These are phyloP conservation scores for Strongylocentrotus purpuratus DNA, from an alignment of 35 echinoderm and acorn worm genomes.

Conservation along the genomic window DNA sequence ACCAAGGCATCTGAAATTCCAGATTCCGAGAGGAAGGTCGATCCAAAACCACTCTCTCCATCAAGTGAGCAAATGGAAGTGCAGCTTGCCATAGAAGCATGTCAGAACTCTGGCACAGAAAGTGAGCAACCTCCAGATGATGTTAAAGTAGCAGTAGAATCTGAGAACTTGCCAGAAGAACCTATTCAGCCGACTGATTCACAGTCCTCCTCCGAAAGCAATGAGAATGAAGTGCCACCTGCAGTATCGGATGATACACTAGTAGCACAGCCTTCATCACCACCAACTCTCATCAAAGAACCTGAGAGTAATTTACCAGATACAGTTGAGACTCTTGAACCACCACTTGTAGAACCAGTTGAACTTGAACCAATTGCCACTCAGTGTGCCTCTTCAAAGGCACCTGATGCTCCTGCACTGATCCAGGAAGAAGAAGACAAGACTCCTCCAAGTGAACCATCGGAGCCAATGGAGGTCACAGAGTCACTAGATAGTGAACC, in stretches of 20 bases:
- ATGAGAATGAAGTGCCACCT: not conserved
- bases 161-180: slow-evolving; percentile 8
- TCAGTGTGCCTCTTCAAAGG: not conserved
- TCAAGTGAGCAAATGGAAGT: not conserved
- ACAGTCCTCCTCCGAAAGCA: not conserved
- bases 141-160: not conserved
- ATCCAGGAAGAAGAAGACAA: slow-evolving; percentile 20
- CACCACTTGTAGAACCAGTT: slow-evolving; percentile 21
- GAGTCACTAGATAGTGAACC: not conserved
- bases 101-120: not conserved
- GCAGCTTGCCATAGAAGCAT: not conserved
- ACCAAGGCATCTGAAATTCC: not conserved
- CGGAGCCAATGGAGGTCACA: not conserved
- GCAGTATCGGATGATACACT: not conserved
- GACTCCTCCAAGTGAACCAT: not conserved
- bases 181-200: not conserved
- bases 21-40: not conserved
- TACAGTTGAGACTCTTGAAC: not conserved
- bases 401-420: slow-evolving; percentile 11
- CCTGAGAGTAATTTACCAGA: not conserved
- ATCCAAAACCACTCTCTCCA: not conserved
- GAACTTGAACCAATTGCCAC: not conserved
- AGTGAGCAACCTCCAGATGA: not conserved
- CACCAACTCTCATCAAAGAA: slow-evolving; percentile 21
- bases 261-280: not conserved